phyloP scores from a whole-genome alignment of 2,113 vertebrate species.

The Tachycineta bicolor region DNA sequence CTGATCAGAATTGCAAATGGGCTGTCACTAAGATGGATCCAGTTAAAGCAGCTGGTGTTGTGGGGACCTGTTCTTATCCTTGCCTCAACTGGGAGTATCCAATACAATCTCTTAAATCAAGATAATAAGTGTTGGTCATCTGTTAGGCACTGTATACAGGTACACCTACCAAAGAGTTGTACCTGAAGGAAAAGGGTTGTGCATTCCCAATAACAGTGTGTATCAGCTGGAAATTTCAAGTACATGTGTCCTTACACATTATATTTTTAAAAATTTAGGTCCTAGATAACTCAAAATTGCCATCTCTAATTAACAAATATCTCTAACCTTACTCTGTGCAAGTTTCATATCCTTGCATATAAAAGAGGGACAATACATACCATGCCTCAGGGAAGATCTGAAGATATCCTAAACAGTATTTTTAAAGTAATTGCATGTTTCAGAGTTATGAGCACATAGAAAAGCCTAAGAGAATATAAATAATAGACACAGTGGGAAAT shows the following conservation, averaged over 20 bases:
- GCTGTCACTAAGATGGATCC: neutral
- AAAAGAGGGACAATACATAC: neutral
- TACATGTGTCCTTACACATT: neutral
- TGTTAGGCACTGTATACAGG: neutral
- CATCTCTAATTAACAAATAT: neutral
- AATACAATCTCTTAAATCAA: neutral
- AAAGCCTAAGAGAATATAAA: neutral
- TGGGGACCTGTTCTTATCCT: neutral
- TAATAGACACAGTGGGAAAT: conserved; percentile 13
- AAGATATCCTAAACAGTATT: neutral
- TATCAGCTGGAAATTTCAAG: neutral
- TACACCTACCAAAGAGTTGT: neutral
- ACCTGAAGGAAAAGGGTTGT: neutral
- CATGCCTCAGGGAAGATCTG: neutral
- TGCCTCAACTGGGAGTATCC: neutral
- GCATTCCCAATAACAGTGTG: neutral
- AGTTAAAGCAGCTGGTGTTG: neutral
- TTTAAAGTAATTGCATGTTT: neutral
- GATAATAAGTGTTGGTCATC: neutral
- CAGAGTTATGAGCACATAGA: neutral
- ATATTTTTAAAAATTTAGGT: neutral
- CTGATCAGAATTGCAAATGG: neutral
- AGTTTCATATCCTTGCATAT: neutral
- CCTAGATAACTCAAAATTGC: neutral
- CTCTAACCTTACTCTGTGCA: neutral